Conservation (phyloP, 53 echinoderm and acorn worm genomes). For the Crossaster papposus region DNA sequence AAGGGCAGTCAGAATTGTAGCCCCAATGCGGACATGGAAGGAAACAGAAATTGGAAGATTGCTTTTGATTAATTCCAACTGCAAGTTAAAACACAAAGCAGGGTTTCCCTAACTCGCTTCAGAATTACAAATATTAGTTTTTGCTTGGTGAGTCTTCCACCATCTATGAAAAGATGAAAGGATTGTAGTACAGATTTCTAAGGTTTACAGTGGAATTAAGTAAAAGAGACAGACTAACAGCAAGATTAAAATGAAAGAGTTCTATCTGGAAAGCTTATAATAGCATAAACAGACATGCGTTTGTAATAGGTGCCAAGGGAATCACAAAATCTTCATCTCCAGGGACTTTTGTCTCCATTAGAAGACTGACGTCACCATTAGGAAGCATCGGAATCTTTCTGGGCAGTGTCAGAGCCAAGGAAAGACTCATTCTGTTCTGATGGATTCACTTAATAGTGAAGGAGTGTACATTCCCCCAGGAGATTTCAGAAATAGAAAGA, state of each 20-base stretch:
- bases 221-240: not conserved
- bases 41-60: not conserved
- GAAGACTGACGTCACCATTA: slow-evolving; percentile 20
- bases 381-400: slow-evolving; percentile 32
- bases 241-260: not conserved
- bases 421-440: slow-evolving; percentile 10
- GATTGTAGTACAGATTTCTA: slow-evolving; percentile 22
- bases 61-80: not conserved
- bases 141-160: not conserved
- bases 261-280: slow-evolving; percentile 13
- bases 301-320: slow-evolving; percentile 49
- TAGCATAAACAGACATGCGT: slow-evolving; percentile 39
- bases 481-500: not conserved
- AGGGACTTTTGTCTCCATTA: slow-evolving; percentile 46
- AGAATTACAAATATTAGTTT: slow-evolving; percentile 23
- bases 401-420: not conserved
- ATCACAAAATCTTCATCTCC: slow-evolving; percentile 34
- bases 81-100: not conserved
- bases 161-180: slow-evolving; percentile 1
- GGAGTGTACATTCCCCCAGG: slow-evolving; percentile 30
- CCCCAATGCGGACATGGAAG: not conserved
- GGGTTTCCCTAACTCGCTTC: not conserved
- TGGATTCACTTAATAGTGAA: slow-evolving; percentile 47
- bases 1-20: not conserved
- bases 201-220: slow-evolving; percentile 21